A percentile compares a stretch with the other conserved stretches of the same genome.
These are phyloP conservation scores for Pangasius krempfi DNA, from an alignment of 2,797 vertebrate species.

Conservation along the genomic window DNA sequence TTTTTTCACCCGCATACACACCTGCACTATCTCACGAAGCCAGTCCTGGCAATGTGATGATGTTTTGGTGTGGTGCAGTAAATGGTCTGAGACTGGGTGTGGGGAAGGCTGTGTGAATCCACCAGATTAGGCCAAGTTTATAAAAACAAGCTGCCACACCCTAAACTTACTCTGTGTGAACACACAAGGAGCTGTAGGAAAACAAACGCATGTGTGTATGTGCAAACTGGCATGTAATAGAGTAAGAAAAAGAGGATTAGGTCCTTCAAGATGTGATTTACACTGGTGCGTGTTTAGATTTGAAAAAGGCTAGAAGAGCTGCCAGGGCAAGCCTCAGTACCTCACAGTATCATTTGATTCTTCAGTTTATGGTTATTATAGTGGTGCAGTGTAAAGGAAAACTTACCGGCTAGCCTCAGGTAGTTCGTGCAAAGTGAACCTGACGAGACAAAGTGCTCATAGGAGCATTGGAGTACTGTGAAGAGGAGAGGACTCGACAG, in stretches of 20 bases:
- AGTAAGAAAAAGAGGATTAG: constrained; percentile 39
- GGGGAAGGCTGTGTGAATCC: constrained; percentile 75
- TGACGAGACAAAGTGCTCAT: background rate
- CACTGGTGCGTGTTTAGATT: background rate
- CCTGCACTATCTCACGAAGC: constrained; percentile 67
- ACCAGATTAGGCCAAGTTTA: constrained; percentile 72
- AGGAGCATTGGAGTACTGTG: background rate
- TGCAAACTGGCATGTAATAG: background rate
- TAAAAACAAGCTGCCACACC: constrained; percentile 68
- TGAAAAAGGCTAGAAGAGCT: background rate
- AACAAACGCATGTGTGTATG: background rate
- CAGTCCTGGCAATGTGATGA: constrained; percentile 70
- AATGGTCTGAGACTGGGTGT: constrained; percentile 70
- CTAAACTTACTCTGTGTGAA: constrained; percentile 50
- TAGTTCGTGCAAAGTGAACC: no score
- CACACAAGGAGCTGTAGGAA: constrained; percentile 1
- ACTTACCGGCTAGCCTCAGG: background rate
- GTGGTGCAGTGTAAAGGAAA: background rate
- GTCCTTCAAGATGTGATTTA: constrained; percentile 6
- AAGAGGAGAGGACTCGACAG: background rate
- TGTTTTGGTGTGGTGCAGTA: constrained; percentile 64
- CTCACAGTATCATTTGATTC: background rate
- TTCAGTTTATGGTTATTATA: background rate
- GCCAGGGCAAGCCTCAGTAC: background rate
- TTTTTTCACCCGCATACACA: constrained; percentile 43